phyloP scores from a whole-genome alignment of 1,140 invertebrate species.

The Pseudomyrmex pallidus region DNA sequence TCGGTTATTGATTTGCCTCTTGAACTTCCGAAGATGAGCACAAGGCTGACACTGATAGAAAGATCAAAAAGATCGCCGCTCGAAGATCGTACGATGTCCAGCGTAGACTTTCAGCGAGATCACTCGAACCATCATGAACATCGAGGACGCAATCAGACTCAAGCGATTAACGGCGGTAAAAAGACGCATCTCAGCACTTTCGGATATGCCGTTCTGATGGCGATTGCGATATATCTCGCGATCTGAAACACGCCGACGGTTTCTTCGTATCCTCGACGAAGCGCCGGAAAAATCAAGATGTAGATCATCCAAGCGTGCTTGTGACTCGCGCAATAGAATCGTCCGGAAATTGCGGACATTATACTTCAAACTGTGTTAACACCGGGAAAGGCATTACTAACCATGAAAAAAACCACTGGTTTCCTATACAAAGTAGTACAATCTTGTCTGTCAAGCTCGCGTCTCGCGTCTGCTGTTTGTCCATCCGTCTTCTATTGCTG shows the following conservation, averaged over 20 bases:
- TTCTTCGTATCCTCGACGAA: background rate
- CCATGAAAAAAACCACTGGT: constrained; percentile 42
- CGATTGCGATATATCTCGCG: constrained; percentile 74
- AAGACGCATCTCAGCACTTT: constrained; percentile 76
- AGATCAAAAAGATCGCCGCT: constrained; percentile 79
- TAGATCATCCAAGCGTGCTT: constrained; percentile 11
- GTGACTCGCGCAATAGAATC: constrained; percentile 20
- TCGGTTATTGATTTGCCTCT: background rate
- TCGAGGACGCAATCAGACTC: constrained; percentile 53
- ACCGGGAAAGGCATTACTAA: constrained; percentile 70
- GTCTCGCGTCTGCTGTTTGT: constrained; percentile 6
- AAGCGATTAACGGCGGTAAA: constrained; percentile 71
- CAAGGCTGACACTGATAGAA: constrained; percentile 61
- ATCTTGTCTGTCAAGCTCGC: constrained; percentile 55
- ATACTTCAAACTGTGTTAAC: constrained; percentile 68
- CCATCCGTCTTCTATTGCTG: constrained; percentile 4
- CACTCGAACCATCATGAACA: constrained; percentile 46
- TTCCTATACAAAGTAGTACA: constrained; percentile 54
- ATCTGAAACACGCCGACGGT: constrained; percentile 72
- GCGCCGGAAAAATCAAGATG: constrained; percentile 1
- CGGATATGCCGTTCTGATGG: constrained; percentile 76
- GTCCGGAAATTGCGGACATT: constrained; percentile 57
- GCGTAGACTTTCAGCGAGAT: constrained; percentile 23
- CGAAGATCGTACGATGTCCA: constrained; percentile 70
- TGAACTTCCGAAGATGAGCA: constrained; percentile 55